Evolutionary conservation across 2,797 vertebrate species (phyloP), one percentile per base, ranked within the genome.

Genomic region (Gymnoscopelus microlampas): DNA sequence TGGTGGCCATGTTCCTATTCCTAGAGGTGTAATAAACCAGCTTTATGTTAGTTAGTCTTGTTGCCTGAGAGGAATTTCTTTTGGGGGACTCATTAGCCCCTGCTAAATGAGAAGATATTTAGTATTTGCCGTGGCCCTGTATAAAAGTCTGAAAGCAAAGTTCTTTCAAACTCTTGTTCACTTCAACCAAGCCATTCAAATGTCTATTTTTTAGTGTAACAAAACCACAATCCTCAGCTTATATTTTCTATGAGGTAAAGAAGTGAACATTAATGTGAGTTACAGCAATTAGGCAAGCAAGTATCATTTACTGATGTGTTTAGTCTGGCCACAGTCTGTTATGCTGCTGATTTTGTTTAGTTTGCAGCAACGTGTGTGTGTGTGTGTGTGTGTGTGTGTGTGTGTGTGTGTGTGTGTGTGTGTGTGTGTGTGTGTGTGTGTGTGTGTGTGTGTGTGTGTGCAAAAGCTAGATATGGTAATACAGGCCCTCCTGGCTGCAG

Each of bases 401-500:
- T 39, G 35, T 7, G 35, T 39, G 35, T 1, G 35, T 7, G 35
- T 7, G 35, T 7, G 35, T 7, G 35, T 7, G 35, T 7, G 35
- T 39, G 35, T 7, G 35, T 39, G 35, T 7, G 35, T n/a, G n/a
- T n/a, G n/a, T n/a, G n/a, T n/a, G n/a, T n/a, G n/a, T n/a, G n/a
- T n/a, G n/a, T n/a, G n/a, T n/a, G n/a, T n/a, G n/a, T n/a, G n/a
- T n/a, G n/a, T 39, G 35, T 7, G 35, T 39, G 19, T 19, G 79
- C 78, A 78, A 19, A 29, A 29, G 26, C 64, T 76, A 53, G 66
- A 72, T 76, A 85, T 88, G 82, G 71, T 87, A 88, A 91, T 87
- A 71, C 67, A 26, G 8, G 58, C 64, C 26, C 26, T 73, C 73
- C 82, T 81, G 71, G 73, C 64, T 80, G 62, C 70, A 63, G 74